Base-by-base conservation (phyloP, 2,113 vertebrate genomes). In the Ondatra zibethicus region DNA sequence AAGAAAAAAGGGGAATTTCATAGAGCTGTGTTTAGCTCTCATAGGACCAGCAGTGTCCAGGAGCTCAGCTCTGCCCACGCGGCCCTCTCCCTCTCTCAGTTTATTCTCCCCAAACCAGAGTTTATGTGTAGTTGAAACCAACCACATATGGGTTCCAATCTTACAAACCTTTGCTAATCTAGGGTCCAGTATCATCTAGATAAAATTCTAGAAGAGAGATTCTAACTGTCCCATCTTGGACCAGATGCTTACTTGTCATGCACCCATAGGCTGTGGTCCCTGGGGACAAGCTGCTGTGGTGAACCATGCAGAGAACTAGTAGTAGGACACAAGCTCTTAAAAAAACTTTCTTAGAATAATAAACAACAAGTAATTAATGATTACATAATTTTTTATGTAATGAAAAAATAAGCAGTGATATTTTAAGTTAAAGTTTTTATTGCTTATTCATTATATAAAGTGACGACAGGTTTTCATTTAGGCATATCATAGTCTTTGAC, bases 101-200 rank as follows among this genome's bases (percentile, higher is more conserved):
- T 50, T 47, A 5, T 73, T 81, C n/a, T 92, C 88, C 47, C 42
- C 33, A 65, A 1, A 55, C 25, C 31, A 65, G 16, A 52, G 36
- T 36, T 80, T 50, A 58, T 36, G 29, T 63, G 47, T 42, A 2
- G 7, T 33, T 93, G 45, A 63, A 11, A 19, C 72, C 50, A 47
- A 33, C 4, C 80, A 14, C 33, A 72, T 19, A 58, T 7, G 10
- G 50, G 29, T 70, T 94, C n/a, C 23, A 1, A 3, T 89, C 89
- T 77, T 90, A 80, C 6, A 92, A 84, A 93, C 76, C 17, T 50
- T 93, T 77, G 47, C 27, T 93, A 92, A 94, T 92, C 10, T 19
- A 94, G 50, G 17, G 33, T 36, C 23, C 10, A 39, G 31, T 78
- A 42, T 36, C 58, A 81, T 52, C 31, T 86, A 72, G 61, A 47